These are phyloP conservation scores for Microcebus griseorufus DNA, from an alignment of 2,113 vertebrate genomes.

Conservation along the genomic window DNA sequence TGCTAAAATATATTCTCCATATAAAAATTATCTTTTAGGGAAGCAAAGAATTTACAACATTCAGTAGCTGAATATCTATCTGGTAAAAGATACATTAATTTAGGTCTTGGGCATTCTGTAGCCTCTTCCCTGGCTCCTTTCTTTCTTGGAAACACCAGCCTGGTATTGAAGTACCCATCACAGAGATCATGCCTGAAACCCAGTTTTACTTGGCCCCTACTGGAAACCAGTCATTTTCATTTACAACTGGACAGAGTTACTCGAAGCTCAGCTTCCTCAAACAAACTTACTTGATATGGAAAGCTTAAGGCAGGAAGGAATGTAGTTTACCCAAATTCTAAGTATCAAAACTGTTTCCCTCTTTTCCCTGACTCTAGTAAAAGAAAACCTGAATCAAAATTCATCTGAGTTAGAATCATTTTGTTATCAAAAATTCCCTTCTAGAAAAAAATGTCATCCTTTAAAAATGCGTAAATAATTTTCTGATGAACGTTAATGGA, in stretches of 20 bases:
- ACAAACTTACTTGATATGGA: background rate
- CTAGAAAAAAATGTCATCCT: background rate
- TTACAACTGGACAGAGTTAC: background rate
- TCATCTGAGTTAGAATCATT: background rate
- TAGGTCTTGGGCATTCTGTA: slow-evolving; percentile 24
- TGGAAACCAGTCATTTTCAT: background rate
- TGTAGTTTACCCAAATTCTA: background rate
- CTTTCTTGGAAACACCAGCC: slow-evolving; percentile 2
- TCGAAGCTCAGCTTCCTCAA: background rate
- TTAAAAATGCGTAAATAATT: background rate
- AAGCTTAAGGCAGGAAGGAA: background rate
- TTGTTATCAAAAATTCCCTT: background rate
- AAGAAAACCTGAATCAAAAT: slow-evolving; percentile 11
- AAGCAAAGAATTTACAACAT: background rate
- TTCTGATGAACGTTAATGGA: background rate
- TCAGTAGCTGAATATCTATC: background rate
- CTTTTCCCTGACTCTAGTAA: background rate
- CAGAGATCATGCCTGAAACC: background rate
- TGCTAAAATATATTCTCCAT: slow-evolving; percentile 32
- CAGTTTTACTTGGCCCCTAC: background rate
- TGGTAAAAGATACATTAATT: background rate
- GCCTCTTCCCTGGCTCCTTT: slow-evolving; percentile 30
- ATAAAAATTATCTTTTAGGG: background rate
- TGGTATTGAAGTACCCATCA: slow-evolving; percentile 12
- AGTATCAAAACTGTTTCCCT: background rate